phyloP scores from a whole-genome alignment of 2,888 invertebrate genomes.

The Automeris io region DNA sequence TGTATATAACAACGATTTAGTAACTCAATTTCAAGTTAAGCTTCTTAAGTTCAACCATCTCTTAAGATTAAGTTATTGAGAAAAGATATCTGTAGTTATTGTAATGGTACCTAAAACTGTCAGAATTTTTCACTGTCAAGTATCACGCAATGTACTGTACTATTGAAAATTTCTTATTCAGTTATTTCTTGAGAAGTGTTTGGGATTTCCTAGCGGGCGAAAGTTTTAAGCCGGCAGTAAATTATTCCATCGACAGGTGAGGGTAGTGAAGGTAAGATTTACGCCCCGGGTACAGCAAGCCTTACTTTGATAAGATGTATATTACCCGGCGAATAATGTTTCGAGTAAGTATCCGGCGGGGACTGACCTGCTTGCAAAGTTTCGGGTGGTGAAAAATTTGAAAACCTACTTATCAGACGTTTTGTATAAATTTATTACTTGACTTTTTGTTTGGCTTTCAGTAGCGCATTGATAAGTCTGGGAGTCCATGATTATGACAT shows the following conservation, averaged over 20 bases:
- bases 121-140: slow-evolving; percentile 51
- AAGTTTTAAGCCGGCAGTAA: slow-evolving; percentile 75
- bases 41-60: too few relatives aligned
- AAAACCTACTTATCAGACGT: slow-evolving; percentile 31
- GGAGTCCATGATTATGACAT: too few relatives aligned
- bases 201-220: slow-evolving; percentile 65
- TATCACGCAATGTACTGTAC: slow-evolving; percentile 35
- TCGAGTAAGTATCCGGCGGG: slow-evolving; percentile 57
- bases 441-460: not conserved
- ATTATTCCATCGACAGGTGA: slow-evolving; percentile 76
- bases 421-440: slow-evolving; percentile 25
- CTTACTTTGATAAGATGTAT: slow-evolving; percentile 71
- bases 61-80: too few relatives aligned
- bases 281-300: slow-evolving; percentile 62
- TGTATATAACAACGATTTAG: too few relatives aligned
- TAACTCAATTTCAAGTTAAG: too few relatives aligned
- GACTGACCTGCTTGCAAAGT: slow-evolving; percentile 51
- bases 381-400: slow-evolving; percentile 47
- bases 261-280: slow-evolving; percentile 75
- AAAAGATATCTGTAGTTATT: slow-evolving; percentile 46
- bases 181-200: slow-evolving; percentile 73
- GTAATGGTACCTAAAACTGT: slow-evolving; percentile 51
- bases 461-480: not conserved
- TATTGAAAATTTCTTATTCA: slow-evolving; percentile 68
- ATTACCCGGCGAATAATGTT: slow-evolving; percentile 62